phyloP scores from a whole-genome alignment of 2,888 invertebrate genomes.

The Choreutis nemorana region DNA sequence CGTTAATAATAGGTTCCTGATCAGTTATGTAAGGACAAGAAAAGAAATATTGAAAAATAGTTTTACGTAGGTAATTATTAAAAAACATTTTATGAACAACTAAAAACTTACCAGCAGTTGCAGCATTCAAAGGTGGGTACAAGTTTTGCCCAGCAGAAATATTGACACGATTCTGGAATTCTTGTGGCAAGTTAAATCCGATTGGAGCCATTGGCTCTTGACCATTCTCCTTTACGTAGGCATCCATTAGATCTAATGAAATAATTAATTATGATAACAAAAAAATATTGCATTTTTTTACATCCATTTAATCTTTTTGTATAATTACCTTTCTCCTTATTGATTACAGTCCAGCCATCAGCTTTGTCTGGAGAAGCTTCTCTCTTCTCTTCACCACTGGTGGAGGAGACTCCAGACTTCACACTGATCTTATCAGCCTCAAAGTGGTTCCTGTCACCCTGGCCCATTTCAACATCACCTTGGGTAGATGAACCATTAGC shows the following conservation, averaged over 20 bases:
- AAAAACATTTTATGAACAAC: no score
- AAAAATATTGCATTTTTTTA: background rate
- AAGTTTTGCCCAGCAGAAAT: constrained; percentile 24
- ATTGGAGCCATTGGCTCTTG: constrained; percentile 19
- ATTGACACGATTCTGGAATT: constrained; percentile 31
- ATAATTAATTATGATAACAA: background rate
- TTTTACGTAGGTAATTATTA: constrained; percentile 4
- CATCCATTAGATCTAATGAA: constrained; percentile 31
- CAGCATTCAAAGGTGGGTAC: constrained; percentile 40
- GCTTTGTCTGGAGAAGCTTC: constrained; percentile 32
- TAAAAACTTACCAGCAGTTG: constrained; percentile 36
- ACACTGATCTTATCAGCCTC: constrained; percentile 12
- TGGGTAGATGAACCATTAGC: background rate
- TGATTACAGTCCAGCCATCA: constrained; percentile 49
- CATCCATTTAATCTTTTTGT: no score
- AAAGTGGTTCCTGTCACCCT: constrained; percentile 16
- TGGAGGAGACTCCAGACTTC: constrained; percentile 14
- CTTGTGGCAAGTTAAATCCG: constrained; percentile 37
- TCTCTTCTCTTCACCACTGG: constrained; percentile 16
- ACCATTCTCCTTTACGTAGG: constrained; percentile 15
- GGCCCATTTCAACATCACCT: constrained; percentile 24
- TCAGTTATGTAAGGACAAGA: constrained; percentile 7
- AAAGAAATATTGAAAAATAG: constrained; percentile 3
- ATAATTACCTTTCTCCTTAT: constrained; percentile 39
- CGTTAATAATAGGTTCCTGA: constrained; percentile 5